A percentile compares a stretch with the other conserved stretches of the same genome.
Conservation (phyloP, 1,140 invertebrate genomes). For the Cotesia glomerata region DNA sequence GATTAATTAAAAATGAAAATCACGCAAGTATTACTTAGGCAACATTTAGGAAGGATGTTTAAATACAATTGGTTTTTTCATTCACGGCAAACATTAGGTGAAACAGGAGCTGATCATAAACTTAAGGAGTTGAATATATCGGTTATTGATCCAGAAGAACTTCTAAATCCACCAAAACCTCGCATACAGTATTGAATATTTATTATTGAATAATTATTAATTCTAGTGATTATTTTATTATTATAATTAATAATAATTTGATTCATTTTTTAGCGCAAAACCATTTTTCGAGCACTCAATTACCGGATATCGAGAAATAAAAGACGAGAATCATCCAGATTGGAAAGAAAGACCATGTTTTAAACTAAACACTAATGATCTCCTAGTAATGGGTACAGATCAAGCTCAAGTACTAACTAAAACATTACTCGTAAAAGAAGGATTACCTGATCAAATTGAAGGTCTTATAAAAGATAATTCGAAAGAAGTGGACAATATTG, state of each 20-base stretch:
- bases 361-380: slow-evolving; percentile 67
- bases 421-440: slow-evolving; percentile 69
- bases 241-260: slow-evolving; percentile 18
- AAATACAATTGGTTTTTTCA: slow-evolving; percentile 72
- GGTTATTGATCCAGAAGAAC: slow-evolving; percentile 65
- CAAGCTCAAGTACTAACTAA: slow-evolving; percentile 81
- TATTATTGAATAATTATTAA: slow-evolving; percentile 13
- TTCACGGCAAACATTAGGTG: slow-evolving; percentile 64
- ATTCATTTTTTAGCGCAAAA: neutral
- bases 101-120: slow-evolving; percentile 62
- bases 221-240: slow-evolving; percentile 4
- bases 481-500: slow-evolving; percentile 53
- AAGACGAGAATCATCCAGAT: slow-evolving; percentile 68
- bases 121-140: slow-evolving; percentile 64
- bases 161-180: slow-evolving; percentile 51
- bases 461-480: slow-evolving; percentile 53
- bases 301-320: slow-evolving; percentile 10
- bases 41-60: slow-evolving; percentile 73
- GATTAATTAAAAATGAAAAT: slow-evolving; percentile 66
- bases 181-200: neutral
- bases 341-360: slow-evolving; percentile 70
- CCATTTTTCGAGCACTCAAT: slow-evolving; percentile 30
- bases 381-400: slow-evolving; percentile 72
- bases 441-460: slow-evolving; percentile 67
- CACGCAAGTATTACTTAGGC: slow-evolving; percentile 66